Conservation (phyloP, 2,113 vertebrate genomes). For the Corvus hawaiiensis region DNA sequence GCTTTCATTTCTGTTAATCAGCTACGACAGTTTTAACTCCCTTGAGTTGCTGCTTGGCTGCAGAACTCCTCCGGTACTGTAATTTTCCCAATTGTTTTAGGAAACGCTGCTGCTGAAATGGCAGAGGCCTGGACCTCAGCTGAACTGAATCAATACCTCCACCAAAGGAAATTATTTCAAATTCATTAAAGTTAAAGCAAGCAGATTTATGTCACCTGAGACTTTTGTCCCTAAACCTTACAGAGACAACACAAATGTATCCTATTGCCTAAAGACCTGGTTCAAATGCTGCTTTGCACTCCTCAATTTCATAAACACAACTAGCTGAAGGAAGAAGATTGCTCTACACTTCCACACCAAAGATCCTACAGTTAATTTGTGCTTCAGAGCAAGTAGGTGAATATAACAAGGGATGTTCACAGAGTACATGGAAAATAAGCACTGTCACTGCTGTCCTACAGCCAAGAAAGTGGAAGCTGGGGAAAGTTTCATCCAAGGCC, state of each 20-base stretch:
- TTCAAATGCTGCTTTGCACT: neutral
- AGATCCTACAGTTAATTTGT: neutral
- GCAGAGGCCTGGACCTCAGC: neutral
- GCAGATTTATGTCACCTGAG: neutral
- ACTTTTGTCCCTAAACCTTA: neutral
- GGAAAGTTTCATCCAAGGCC: neutral
- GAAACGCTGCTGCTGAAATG: neutral
- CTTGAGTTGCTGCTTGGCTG: slow-evolving; percentile 32
- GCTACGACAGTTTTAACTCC: slow-evolving; percentile 48
- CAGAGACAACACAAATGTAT: neutral
- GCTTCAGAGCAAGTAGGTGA: neutral
- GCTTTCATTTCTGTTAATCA: slow-evolving; percentile 64
- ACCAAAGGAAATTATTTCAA: neutral
- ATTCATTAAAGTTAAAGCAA: neutral
- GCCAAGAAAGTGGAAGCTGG: neutral
- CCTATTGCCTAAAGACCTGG: neutral
- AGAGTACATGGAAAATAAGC: neutral
- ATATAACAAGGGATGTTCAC: neutral
- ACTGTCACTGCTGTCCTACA: neutral
- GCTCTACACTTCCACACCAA: neutral
- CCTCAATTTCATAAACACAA: neutral
- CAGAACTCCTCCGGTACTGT: neutral
- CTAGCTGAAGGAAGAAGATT: neutral
- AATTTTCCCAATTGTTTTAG: neutral
- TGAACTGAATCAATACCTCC: neutral